A percentile compares a stretch with the other conserved stretches of the same genome.
Evolutionary conservation across 2,797 vertebrate genomes (phyloP).

Genomic region (Zenarchopterus dispar): DNA sequence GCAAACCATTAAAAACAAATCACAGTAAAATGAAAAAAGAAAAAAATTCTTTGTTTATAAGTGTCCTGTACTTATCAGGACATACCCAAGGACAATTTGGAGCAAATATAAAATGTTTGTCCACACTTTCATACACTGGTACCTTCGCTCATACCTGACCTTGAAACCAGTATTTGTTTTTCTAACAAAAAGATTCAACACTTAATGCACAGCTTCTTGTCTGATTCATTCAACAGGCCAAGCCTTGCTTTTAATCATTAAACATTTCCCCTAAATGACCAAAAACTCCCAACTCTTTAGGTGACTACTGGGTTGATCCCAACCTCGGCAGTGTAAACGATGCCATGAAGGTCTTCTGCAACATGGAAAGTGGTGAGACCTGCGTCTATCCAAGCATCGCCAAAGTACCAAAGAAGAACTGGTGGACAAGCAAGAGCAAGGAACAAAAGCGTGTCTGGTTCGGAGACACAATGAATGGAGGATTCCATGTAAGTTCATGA

Average conservation of each 20-base stretch:
- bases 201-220: too few species aligned
- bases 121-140: too few species aligned
- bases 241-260: too few species aligned
- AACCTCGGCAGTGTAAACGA: constrained; percentile 94
- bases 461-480: constrained; percentile 93
- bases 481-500: constrained; percentile 90
- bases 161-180: too few species aligned
- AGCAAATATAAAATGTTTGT: too few species aligned
- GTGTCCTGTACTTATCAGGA: too few species aligned
- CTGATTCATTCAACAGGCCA: too few species aligned
- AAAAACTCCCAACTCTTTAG: constrained; percentile 66
- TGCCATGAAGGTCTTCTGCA: constrained; percentile 97
- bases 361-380: constrained; percentile 96
- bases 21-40: background rate
- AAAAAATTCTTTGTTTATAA: too few species aligned
- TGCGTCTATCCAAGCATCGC: constrained; percentile 91
- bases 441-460: constrained; percentile 96
- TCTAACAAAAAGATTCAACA: too few species aligned
- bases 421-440: constrained; percentile 95
- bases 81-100: too few species aligned
- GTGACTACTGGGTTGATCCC: constrained; percentile 96
- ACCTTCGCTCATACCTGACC: too few species aligned
- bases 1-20: background rate
- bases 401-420: constrained; percentile 93
- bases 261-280: background rate